Percentiles rank a stretch among this genome's conserved stretches.
Conservation (phyloP, 2,797 vertebrate genomes). For the Varecia variegata region DNA sequence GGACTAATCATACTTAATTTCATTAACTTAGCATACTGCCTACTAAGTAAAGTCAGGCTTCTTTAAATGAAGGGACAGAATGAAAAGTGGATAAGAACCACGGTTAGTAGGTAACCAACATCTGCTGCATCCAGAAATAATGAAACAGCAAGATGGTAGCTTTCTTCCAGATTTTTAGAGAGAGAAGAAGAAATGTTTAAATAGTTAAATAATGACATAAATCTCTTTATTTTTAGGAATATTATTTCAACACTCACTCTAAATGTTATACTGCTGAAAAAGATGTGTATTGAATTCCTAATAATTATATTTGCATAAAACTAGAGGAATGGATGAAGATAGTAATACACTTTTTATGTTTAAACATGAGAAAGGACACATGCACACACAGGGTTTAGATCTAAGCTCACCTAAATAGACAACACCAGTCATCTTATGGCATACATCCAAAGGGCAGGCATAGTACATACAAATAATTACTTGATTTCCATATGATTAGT, state of each 20-base stretch:
- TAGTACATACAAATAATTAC: neutral
- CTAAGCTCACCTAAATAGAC: neutral
- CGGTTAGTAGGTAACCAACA: neutral
- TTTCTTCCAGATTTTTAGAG: neutral
- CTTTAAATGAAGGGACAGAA: neutral
- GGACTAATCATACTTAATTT: neutral
- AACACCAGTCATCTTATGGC: neutral
- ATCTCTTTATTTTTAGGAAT: conserved; percentile 16
- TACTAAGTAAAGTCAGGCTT: neutral
- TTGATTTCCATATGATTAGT: neutral
- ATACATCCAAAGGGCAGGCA: neutral
- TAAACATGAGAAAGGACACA: neutral
- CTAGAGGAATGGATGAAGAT: neutral
- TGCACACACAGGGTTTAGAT: neutral
- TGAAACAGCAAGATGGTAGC: neutral
- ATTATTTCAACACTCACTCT: neutral
- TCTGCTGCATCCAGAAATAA: neutral
- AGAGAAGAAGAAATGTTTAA: neutral
- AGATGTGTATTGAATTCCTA: neutral
- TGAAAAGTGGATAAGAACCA: neutral
- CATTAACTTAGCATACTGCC: neutral
- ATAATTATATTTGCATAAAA: neutral
- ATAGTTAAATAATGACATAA: neutral
- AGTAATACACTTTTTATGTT: neutral
- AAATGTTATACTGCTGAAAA: conserved; percentile 17